These are phyloP conservation scores for Acronicta leporina DNA, from an alignment of 2,888 invertebrate species.

Conservation along the genomic window DNA sequence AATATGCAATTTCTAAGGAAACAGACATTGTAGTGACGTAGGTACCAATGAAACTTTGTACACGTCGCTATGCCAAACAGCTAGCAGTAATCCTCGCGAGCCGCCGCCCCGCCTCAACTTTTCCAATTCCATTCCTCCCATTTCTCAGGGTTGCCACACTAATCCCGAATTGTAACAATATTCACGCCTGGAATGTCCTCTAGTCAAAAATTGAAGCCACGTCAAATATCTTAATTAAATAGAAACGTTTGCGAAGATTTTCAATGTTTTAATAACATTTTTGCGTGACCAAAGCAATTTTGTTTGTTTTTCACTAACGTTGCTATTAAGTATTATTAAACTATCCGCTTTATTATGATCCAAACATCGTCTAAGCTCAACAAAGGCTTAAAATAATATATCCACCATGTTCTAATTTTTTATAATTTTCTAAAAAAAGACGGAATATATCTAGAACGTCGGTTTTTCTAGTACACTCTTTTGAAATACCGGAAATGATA, in stretches of 20 bases:
- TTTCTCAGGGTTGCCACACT: constrained; percentile 76
- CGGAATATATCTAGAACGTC: no score
- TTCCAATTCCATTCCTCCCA: constrained; percentile 77
- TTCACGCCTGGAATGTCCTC: constrained; percentile 69
- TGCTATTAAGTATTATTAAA: constrained; percentile 38
- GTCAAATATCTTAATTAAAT: constrained; percentile 67
- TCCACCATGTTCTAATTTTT: no score
- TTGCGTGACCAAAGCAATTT: constrained; percentile 53
- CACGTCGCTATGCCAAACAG: constrained; percentile 71
- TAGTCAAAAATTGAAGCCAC: constrained; percentile 67
- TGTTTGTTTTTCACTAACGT: constrained; percentile 53
- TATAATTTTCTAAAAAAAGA: no score
- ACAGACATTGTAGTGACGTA: constrained; percentile 52
- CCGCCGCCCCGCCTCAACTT: constrained; percentile 73
- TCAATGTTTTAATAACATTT: constrained; percentile 47
- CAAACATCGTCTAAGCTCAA: no score
- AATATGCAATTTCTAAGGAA: constrained; percentile 54
- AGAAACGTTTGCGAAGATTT: constrained; percentile 41
- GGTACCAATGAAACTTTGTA: constrained; percentile 67
- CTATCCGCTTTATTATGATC: neutral
- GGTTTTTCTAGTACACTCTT: no score
- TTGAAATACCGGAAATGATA: no score
- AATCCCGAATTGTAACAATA: constrained; percentile 73
- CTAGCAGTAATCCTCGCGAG: constrained; percentile 73
- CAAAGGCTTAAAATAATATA: no score